Percentiles rank a stretch among this genome's conserved stretches.
Evolutionary conservation across 92 coral and sea anemone species (phyloP).

Genomic region (Phenganax stokvisi): DNA sequence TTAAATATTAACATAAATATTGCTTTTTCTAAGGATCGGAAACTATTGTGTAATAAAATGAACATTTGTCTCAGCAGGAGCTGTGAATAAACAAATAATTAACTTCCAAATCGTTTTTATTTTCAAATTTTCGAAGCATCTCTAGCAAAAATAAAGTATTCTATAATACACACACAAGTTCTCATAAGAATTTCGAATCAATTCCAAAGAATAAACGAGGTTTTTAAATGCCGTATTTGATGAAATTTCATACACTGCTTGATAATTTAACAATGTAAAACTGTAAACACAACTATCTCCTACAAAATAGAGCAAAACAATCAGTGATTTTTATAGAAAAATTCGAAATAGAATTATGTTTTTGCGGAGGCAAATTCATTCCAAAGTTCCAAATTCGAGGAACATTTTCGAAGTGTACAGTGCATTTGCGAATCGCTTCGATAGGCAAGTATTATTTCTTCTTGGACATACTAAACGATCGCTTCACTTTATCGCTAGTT

Average conservation of each 20-base stretch:
- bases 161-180: neutral
- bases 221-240: neutral
- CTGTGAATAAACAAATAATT: neutral
- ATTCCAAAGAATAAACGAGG: neutral
- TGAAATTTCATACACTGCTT: neutral
- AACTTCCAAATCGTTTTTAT: slow-evolving; percentile 1
- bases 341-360: neutral
- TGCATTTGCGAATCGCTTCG: neutral
- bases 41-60: neutral
- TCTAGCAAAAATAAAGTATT: neutral
- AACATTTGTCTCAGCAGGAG: neutral
- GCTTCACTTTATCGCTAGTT: slow-evolving; percentile 24
- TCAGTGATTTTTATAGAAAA: neutral
- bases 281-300: neutral
- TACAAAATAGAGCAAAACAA: neutral
- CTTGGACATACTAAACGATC: slow-evolving; percentile 23
- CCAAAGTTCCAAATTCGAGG: neutral
- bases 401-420: no score
- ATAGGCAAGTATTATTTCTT: neutral
- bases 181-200: neutral
- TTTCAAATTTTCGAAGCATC: neutral
- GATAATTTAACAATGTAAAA: neutral
- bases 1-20: neutral
- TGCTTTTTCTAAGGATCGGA: neutral
- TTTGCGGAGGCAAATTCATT: neutral